Evolutionary conservation across 2,113 vertebrate genomes (phyloP), one percentile per base, ranked within the genome.

Genomic region (Tautogolabrus adspersus): DNA sequence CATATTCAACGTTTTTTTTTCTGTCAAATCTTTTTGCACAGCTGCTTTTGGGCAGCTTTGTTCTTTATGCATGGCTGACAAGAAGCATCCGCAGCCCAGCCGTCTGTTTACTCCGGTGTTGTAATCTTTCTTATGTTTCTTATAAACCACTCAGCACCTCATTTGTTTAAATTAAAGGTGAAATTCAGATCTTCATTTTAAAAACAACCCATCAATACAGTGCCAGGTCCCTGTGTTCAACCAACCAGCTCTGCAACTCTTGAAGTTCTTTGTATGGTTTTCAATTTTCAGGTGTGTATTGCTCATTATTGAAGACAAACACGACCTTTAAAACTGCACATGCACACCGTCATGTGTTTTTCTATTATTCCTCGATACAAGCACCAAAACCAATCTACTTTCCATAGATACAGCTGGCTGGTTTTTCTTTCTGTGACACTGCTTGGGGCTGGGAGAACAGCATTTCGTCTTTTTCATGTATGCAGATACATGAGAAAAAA

Each of bases 1-100:
- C 13, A 13, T 10, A 60, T 75, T 49, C 46, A 65, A 72, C 75
- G 67, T 61, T 56, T 52, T 57, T 57, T 49, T 54, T 37, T 66
- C 13, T 23, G 56, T 62, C 16, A 5, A 2, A 0, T 58, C 4
- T 65, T 21, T 66, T 44, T 19, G 10, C 11, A 60, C 54, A 70
- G 58, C 62, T 65, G 61, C 30, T 54, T 2, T 26, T 40, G 37
- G 18, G 12, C 2, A n/a, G 5, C 1, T 44, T 47, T 1, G 16
- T 40, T 47, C 60, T 76, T 69, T 22, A 72, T 54, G 60, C 79
- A 59, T 49, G 66, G 66, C 58, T 73, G 66, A 69, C 16, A 16
- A n/a, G 16, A 23, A 54, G 15, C 10, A 60, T 47, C 69, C 16
- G 1, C 76, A 75, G 66, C 67, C 23, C 46, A 0, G 2, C 40